Conservation (phyloP, 1,140 invertebrate species). For the Calosoma granatense region DNA sequence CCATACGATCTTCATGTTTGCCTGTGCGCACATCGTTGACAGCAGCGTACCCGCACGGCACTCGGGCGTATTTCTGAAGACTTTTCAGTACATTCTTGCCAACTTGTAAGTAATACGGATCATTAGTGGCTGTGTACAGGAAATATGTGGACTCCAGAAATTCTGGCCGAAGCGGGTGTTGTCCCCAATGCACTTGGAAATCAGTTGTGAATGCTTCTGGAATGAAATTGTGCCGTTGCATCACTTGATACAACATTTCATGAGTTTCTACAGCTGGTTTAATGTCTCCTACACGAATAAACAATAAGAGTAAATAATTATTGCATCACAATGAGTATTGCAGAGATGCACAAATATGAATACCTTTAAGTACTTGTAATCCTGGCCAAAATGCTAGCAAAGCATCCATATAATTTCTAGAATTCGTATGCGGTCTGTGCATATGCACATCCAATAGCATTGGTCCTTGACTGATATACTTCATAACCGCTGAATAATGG, state of each 20-base stretch:
- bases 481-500: slow-evolving; percentile 97
- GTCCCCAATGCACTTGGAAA: slow-evolving; percentile 95
- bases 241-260: slow-evolving; percentile 93
- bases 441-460: slow-evolving; percentile 97
- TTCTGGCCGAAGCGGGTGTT: slow-evolving; percentile 93
- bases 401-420: slow-evolving; percentile 96
- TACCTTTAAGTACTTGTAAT: slow-evolving; percentile 61
- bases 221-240: slow-evolving; percentile 94
- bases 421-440: slow-evolving; percentile 92
- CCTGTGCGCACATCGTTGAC: slow-evolving; percentile 91
- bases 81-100: slow-evolving; percentile 85
- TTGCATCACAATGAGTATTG: no score
- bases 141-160: slow-evolving; percentile 98
- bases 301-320: no score
- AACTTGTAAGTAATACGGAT: slow-evolving; percentile 91
- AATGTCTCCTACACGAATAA: slow-evolving; percentile 78
- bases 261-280: slow-evolving; percentile 96
- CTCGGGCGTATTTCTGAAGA: slow-evolving; percentile 80
- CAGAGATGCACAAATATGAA: no score
- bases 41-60: slow-evolving; percentile 94
- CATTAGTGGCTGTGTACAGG: slow-evolving; percentile 86
- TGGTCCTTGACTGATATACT: slow-evolving; percentile 92
- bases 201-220: slow-evolving; percentile 95
- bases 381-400: slow-evolving; percentile 97
- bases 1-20: slow-evolving; percentile 90